phyloP scores from a whole-genome alignment of 2,797 vertebrate species.

The Sciurus vulgaris region DNA sequence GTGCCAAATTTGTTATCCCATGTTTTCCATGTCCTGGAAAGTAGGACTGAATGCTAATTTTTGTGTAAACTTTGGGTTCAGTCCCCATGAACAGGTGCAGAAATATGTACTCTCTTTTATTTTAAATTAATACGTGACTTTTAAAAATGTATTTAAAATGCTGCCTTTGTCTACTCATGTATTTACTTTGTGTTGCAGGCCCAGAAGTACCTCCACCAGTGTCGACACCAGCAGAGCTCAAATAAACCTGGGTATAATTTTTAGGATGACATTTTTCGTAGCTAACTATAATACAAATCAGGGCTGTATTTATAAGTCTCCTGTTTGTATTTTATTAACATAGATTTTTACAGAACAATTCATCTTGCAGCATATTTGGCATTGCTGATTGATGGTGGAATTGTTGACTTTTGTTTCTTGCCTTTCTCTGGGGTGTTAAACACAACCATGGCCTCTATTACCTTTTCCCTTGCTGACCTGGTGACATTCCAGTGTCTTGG shows the following conservation, averaged over 20 bases:
- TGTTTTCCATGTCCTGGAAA: neutral
- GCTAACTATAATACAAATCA: neutral
- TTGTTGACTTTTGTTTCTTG: neutral
- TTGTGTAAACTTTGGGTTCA: neutral
- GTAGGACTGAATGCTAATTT: neutral
- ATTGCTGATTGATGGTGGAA: neutral
- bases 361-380: neutral
- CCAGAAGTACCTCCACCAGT: constrained; percentile 55
- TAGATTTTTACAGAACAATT: neutral
- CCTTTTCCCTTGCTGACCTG: neutral
- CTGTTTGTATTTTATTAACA: constrained; percentile 19
- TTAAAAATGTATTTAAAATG: neutral
- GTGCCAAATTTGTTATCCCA: too few relatives aligned
- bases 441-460: neutral
- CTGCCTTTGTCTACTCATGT: neutral
- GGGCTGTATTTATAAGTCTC: neutral
- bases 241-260: constrained; percentile 61
- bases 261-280: neutral
- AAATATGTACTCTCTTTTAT: neutral
- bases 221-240: constrained; percentile 50
- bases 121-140: neutral
- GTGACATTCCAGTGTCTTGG: neutral
- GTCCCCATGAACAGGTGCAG: neutral
- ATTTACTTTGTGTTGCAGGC: constrained; percentile 72
- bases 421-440: neutral